These are phyloP conservation scores for Eumacrocentrus americanus DNA, from an alignment of 2,888 invertebrate genomes.

Conservation along the genomic window DNA sequence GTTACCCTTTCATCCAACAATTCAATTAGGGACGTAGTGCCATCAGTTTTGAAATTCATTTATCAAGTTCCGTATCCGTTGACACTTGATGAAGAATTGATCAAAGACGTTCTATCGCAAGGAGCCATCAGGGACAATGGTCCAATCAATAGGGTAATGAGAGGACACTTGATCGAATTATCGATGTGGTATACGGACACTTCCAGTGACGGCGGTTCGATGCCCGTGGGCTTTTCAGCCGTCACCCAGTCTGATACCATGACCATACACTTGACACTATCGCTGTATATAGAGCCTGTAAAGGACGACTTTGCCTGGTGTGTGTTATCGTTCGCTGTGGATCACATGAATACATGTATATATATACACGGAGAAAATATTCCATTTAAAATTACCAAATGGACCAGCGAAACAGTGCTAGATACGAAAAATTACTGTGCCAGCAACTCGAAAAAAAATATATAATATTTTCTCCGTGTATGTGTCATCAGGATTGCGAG, in stretches of 20 bases:
- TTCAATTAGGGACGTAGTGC: slow-evolving; percentile 40
- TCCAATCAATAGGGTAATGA: slow-evolving; percentile 62
- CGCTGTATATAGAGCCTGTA: background rate
- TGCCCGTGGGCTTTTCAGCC: slow-evolving; percentile 15
- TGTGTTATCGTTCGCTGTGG: background rate
- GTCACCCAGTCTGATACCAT: background rate
- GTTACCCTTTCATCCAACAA: slow-evolving; percentile 29
- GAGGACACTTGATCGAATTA: slow-evolving; percentile 61
- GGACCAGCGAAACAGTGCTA: too few species aligned
- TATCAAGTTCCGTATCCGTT: background rate
- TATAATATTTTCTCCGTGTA: background rate
- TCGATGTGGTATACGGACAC: slow-evolving; percentile 51
- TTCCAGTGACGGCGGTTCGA: slow-evolving; percentile 20
- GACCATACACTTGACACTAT: slow-evolving; percentile 7
- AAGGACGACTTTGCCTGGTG: background rate
- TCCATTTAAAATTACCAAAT: too few species aligned
- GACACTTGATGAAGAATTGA: slow-evolving; percentile 23
- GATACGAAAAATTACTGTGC: too few species aligned
- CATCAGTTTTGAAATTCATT: slow-evolving; percentile 27
- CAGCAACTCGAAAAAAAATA: too few species aligned
- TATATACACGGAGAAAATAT: background rate
- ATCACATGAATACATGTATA: background rate
- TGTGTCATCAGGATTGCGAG: background rate
- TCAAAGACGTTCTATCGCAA: background rate
- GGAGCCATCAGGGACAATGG: slow-evolving; percentile 51